These are phyloP conservation scores for Erebia ligea DNA, from an alignment of 2,888 invertebrate genomes.

Conservation along the genomic window DNA sequence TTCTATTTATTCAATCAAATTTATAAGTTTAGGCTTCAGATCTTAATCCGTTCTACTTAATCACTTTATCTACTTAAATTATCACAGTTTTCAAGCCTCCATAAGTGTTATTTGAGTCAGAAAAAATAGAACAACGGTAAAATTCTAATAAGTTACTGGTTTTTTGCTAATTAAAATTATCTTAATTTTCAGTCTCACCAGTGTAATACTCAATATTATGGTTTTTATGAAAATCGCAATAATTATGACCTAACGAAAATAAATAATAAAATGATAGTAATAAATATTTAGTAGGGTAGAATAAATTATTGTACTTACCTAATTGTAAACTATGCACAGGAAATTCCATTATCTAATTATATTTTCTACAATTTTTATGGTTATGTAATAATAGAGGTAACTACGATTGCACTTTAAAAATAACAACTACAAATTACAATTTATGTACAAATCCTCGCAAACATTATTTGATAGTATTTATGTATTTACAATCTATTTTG, in stretches of 20 bases:
- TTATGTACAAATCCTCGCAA: constrained; percentile 48
- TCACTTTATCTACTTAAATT: constrained; percentile 1
- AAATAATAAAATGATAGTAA: neutral
- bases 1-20: too few relatives aligned
- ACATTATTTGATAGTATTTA: constrained; percentile 3
- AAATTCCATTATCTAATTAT: constrained; percentile 38
- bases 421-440: constrained; percentile 53
- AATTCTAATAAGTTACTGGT: neutral
- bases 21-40: too few relatives aligned
- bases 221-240: neutral
- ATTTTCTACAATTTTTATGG: constrained; percentile 45
- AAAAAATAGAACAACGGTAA: neutral
- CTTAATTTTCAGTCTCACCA: neutral
- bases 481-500: neutral
- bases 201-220: neutral
- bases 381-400: constrained; percentile 53
- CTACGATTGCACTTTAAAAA: constrained; percentile 77
- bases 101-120: neutral
- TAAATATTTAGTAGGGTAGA: neutral
- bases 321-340: constrained; percentile 35
- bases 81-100: constrained; percentile 5
- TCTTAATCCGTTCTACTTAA: neutral
- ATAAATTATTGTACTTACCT: constrained; percentile 5
- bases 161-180: neutral
- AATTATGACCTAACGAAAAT: neutral